Percentiles rank a stretch among this genome's conserved stretches.
phyloP scores from a whole-genome alignment of 92 coral and sea anemone species.

The Parazoanthus darwini region DNA sequence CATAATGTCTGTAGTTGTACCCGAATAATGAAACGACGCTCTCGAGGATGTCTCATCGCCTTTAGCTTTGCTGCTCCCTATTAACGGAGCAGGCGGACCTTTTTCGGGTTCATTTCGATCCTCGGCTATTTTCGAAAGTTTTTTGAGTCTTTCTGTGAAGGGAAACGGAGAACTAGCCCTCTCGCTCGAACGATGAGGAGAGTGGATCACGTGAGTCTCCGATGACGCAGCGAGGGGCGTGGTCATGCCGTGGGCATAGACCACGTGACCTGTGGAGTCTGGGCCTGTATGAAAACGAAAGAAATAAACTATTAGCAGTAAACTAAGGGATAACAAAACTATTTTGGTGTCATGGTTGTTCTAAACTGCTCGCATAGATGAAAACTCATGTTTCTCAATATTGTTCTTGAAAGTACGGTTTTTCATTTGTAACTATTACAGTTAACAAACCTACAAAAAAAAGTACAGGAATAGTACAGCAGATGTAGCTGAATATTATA shows the following conservation, averaged over 20 bases:
- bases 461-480: too few relatives aligned
- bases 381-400: too few relatives aligned
- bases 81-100: background rate
- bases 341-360: too few relatives aligned
- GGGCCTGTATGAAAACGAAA: conserved; percentile 11
- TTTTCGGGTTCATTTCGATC: conserved; percentile 30
- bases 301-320: background rate
- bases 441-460: too few relatives aligned
- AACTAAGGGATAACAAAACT: too few relatives aligned
- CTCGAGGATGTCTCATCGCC: background rate
- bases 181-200: background rate
- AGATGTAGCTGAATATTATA: too few relatives aligned
- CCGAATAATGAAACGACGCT: background rate
- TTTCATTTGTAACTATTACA: too few relatives aligned
- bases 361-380: too few relatives aligned
- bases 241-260: conserved; percentile 43
- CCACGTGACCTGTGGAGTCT: conserved; percentile 35
- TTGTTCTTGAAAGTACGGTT: too few relatives aligned
- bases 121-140: conserved; percentile 39
- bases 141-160: conserved; percentile 37
- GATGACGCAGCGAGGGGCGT: conserved; percentile 39
- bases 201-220: conserved; percentile 37
- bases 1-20: conserved; percentile 13
- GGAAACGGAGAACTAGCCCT: conserved; percentile 30
- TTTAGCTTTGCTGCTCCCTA: background rate